A percentile compares a stretch with the other conserved stretches of the same genome.
Evolutionary conservation across 2,888 invertebrate genomes (phyloP).

Genomic region (Apotomis capreana): DNA sequence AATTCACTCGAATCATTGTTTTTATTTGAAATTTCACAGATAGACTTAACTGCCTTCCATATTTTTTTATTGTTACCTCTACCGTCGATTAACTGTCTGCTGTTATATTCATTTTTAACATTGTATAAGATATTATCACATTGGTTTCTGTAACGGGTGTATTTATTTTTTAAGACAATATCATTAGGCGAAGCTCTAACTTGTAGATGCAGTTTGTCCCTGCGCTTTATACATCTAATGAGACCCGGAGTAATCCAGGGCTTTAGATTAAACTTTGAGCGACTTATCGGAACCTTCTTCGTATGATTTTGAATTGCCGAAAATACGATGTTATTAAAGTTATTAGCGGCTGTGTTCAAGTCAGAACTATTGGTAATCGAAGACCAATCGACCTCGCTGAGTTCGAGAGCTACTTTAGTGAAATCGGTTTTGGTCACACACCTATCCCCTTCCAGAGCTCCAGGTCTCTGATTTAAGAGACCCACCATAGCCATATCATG

Average conservation of each 20-base stretch:
- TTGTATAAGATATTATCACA: not conserved
- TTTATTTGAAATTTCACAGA: not conserved
- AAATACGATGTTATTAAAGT: too few species aligned
- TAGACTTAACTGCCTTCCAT: not conserved
- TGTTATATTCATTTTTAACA: not conserved
- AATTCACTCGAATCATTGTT: not conserved
- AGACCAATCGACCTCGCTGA: too few species aligned
- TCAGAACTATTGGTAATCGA: too few species aligned
- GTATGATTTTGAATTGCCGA: too few species aligned
- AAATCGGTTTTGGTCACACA: too few species aligned
- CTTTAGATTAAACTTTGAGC: too few species aligned
- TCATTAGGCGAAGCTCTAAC: not conserved
- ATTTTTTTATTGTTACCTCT: not conserved
- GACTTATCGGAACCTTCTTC: too few species aligned
- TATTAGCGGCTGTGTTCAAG: too few species aligned
- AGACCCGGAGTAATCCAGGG: not conserved
- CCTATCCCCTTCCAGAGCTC: too few species aligned
- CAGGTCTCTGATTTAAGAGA: too few species aligned
- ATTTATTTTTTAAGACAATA: not conserved
- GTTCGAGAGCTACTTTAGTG: too few species aligned
- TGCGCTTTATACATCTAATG: not conserved
- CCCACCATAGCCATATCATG: too few species aligned
- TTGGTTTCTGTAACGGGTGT: not conserved
- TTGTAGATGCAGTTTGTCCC: not conserved
- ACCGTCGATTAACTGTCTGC: not conserved